Percentiles rank a stretch among this genome's conserved stretches.
Conservation (phyloP, 2,888 invertebrate genomes). For the Proisotoma minuta region DNA sequence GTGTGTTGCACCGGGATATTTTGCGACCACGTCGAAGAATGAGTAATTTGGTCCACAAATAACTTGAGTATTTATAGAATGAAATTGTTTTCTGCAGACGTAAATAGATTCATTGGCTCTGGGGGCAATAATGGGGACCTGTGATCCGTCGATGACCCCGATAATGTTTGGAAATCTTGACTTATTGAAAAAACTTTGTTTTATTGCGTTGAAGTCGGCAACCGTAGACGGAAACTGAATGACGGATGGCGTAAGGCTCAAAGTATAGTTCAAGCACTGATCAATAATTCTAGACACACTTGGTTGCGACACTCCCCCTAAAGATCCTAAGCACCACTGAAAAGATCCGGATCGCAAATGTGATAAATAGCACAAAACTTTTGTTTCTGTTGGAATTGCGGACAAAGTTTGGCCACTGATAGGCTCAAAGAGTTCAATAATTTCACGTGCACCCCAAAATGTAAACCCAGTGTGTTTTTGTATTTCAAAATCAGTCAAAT, state of each 20-base stretch:
- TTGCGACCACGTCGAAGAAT: constrained; percentile 32
- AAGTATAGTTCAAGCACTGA: background rate
- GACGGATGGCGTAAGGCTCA: background rate
- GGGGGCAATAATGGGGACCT: constrained; percentile 38
- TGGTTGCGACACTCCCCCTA: constrained; percentile 12
- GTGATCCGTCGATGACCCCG: constrained; percentile 45
- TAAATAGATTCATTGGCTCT: constrained; percentile 24
- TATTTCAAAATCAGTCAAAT: background rate
- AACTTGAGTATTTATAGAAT: constrained; percentile 46
- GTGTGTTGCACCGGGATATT: constrained; percentile 44
- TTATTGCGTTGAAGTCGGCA: constrained; percentile 5
- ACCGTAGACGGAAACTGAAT: constrained; percentile 16
- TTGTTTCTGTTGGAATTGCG: constrained; percentile 18
- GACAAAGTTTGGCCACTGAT: background rate
- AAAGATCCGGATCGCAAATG: constrained; percentile 12
- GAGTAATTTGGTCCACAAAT: constrained; percentile 23
- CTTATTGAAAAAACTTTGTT: constrained; percentile 1
- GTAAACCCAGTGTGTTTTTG: background rate
- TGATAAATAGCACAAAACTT: constrained; percentile 10
- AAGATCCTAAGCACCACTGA: constrained; percentile 1
- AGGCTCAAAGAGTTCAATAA: background rate
- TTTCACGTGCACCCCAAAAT: background rate
- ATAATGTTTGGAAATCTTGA: constrained; percentile 33
- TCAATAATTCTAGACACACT: constrained; percentile 18
- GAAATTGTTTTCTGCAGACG: constrained; percentile 39